A percentile compares a stretch with the other conserved stretches of the same genome.
Conservation (phyloP, 2,113 vertebrate species). For the Heterocephalus glaber region DNA sequence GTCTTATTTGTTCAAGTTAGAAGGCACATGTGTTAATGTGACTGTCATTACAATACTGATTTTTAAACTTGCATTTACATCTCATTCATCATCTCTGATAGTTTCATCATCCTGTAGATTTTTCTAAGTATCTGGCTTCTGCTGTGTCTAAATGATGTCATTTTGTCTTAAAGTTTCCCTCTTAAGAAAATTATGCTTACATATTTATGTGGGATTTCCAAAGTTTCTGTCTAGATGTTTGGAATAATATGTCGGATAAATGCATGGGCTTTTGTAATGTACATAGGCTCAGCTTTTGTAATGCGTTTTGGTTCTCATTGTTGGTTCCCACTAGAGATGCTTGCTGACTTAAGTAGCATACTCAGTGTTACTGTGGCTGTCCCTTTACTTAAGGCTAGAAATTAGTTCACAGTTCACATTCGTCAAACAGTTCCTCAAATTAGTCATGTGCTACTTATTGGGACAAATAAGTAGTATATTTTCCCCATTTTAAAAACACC, state of each 20-base stretch:
- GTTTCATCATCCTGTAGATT: conserved; percentile 53
- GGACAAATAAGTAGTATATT: conserved; percentile 37
- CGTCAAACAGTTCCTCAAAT: conserved; percentile 37
- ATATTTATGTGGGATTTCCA: conserved; percentile 57
- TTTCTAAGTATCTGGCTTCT: conserved; percentile 73
- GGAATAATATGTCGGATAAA: conserved; percentile 41
- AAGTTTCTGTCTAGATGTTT: conserved; percentile 72
- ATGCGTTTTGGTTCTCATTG: conserved; percentile 57
- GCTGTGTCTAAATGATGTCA: conserved; percentile 59
- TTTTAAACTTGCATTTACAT: conserved; percentile 67
- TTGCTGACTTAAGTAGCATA: conserved; percentile 47
- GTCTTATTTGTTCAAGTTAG: conserved; percentile 63
- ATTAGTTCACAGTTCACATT: conserved; percentile 56
- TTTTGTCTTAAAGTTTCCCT: conserved; percentile 72
- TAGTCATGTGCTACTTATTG: conserved; percentile 50
- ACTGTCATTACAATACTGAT: conserved; percentile 60
- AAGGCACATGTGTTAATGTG: conserved; percentile 71
- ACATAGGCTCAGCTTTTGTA: conserved; percentile 47
- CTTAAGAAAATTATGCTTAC: conserved; percentile 59
- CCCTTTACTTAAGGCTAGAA: conserved; percentile 50
- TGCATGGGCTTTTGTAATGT: conserved; percentile 75
- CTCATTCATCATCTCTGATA: conserved; percentile 77
- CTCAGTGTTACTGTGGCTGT: not conserved
- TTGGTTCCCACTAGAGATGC: conserved; percentile 70
- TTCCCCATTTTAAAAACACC: conserved; percentile 49